Percentiles rank a stretch among this genome's conserved stretches.
Conservation (phyloP, 2,797 vertebrate genomes). For the Limosa lapponica region DNA sequence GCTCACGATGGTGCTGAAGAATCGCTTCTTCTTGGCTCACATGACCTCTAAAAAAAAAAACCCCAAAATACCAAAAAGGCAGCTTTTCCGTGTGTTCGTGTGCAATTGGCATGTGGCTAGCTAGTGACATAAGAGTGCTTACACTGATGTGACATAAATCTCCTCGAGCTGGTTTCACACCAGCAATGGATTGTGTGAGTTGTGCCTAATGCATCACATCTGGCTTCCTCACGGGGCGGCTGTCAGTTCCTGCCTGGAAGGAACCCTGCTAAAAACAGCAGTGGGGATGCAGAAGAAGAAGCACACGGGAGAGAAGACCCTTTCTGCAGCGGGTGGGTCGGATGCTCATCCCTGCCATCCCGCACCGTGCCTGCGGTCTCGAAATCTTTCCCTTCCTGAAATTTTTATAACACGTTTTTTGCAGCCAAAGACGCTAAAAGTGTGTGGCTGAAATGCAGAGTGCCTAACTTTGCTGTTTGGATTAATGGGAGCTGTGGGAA, state of each 20-base stretch:
- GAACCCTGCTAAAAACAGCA: rapidly evolving
- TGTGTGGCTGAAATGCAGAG: background rate
- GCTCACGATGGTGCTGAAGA: background rate
- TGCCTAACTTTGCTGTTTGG: background rate
- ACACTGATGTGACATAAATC: background rate
- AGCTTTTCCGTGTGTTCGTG: background rate
- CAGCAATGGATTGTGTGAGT: background rate
- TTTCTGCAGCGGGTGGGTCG: background rate
- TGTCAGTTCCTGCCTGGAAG: background rate
- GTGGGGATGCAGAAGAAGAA: background rate
- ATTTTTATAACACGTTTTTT: background rate
- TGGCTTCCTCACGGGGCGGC: background rate
- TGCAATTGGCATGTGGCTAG: background rate
- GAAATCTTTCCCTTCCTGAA: background rate
- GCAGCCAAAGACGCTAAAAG: background rate
- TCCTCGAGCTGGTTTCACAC: background rate
- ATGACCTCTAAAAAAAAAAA: rapidly evolving
- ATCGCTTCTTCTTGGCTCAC: background rate
- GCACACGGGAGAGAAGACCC: rapidly evolving
- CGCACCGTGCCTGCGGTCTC: background rate
- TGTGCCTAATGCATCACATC: background rate
- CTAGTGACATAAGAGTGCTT: background rate
- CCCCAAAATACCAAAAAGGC: background rate
- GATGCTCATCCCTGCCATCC: background rate
- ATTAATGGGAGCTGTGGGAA: background rate